Conservation (phyloP, 2,888 invertebrate species). For the Troides oblongomaculatus region DNA sequence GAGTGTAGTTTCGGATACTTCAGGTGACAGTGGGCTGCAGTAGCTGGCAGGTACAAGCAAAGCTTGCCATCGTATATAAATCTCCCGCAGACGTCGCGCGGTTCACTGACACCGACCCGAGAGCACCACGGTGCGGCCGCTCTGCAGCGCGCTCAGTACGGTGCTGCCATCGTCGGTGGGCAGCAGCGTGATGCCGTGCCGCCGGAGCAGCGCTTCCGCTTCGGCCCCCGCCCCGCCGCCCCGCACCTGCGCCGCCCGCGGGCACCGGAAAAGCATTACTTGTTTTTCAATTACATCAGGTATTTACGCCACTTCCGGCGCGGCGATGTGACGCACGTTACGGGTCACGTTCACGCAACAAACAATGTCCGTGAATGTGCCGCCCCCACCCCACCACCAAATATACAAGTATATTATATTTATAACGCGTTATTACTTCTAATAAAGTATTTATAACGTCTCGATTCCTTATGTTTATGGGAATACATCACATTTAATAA, state of each 20-base stretch:
- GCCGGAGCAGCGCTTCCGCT: slow-evolving; percentile 84
- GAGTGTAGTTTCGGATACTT: too few relatives aligned
- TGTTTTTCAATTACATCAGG: neutral
- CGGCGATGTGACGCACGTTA: too few relatives aligned
- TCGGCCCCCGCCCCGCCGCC: slow-evolving; percentile 18
- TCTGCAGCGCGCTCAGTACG: slow-evolving; percentile 90
- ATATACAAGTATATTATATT: too few relatives aligned
- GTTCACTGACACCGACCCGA: slow-evolving; percentile 75
- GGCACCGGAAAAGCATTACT: neutral
- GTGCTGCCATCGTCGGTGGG: slow-evolving; percentile 86
- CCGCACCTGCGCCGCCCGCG: neutral
- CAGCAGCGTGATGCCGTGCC: slow-evolving; percentile 93
- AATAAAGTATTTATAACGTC: too few relatives aligned
- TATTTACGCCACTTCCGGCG: neutral
- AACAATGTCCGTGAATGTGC: neutral
- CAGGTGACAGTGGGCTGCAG: too few relatives aligned
- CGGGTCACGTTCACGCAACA: too few relatives aligned
- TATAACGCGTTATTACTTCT: too few relatives aligned
- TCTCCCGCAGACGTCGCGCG: neutral
- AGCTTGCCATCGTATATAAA: too few relatives aligned
- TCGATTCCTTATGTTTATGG: too few relatives aligned
- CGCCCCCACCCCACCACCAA: neutral
- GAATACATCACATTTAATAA: too few relatives aligned
- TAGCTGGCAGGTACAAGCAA: too few relatives aligned
- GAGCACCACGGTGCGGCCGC: slow-evolving; percentile 91